A percentile compares a stretch with the other conserved stretches of the same genome.
These are phyloP conservation scores for Conistra vaccinii DNA, from an alignment of 2,888 invertebrate species.

Conservation along the genomic window DNA sequence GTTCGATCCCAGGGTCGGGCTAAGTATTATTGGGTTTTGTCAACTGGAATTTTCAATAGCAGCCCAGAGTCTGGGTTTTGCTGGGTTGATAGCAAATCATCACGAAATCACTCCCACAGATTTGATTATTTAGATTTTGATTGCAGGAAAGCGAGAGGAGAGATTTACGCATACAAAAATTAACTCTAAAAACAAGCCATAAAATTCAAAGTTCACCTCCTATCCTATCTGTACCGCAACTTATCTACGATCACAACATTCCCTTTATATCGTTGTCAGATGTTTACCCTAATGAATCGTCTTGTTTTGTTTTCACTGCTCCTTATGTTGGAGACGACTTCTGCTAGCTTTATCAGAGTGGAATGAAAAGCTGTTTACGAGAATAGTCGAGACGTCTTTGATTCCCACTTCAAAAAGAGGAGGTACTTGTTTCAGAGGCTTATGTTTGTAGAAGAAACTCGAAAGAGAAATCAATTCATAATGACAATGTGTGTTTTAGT, in stretches of 20 bases:
- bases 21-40: no score
- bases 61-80: no score
- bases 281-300: constrained; percentile 65
- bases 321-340: constrained; percentile 24
- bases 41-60: no score
- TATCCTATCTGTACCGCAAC: neutral
- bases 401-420: neutral
- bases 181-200: neutral
- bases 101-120: no score
- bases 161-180: neutral
- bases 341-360: constrained; percentile 10
- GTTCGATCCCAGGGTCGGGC: no score
- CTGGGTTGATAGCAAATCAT: no score
- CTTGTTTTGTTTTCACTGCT: constrained; percentile 57
- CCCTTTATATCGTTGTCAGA: constrained; percentile 60
- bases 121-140: no score
- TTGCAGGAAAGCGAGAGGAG: no score
- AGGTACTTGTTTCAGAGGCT: no score
- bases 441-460: neutral
- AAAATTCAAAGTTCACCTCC: neutral
- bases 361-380: constrained; percentile 19
- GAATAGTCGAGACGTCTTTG: neutral
- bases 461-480: neutral
- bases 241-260: constrained; percentile 40
- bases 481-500: no score